Evolutionary conservation across 2,113 vertebrate genomes (phyloP), one percentile per base, ranked within the genome.

Genomic region (Archilochus colubris): DNA sequence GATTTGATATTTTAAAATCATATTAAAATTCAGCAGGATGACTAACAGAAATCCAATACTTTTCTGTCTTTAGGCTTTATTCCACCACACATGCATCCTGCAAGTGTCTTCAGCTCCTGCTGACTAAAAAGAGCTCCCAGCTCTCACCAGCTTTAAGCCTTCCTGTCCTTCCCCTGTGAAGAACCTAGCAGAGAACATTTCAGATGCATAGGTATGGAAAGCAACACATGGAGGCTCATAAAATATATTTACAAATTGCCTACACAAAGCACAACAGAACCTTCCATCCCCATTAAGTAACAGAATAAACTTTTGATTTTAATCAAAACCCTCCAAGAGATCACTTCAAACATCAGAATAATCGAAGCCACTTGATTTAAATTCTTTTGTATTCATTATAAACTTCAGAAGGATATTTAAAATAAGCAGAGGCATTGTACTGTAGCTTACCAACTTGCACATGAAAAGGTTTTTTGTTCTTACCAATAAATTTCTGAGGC

Each of bases 401-500:
- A 82, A 58, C 44, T 54, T 33, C 58, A 93, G 82, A 79, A 94
- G 88, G 88, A 59, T 38, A 25, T 54, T 86, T 68, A 55, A 80
- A 94, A 89, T 22, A 88, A 96, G 77, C 86, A 93, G 72, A 87
- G 78, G 68, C 83, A 55, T 77, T 61, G 58, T 43, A 30, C 81
- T 25, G 48, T 6, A 61, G 30, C 31, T 93, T 91, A 97, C 86
- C 91, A 16, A 85, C 86, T 61, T 59, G 59, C 82, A 88, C 72
- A 95, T 83, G 94, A 97, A 95, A 95, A 93, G 84, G 82, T 51
- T 82, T 68, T 91, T 85, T 87, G 75, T 94, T 97, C 98, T 99
- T 98, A 99, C 99, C 99, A 50, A 99, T 99, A 95, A 99, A 99
- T 97, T 99, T 99, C 97, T 99, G 99, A 48, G 99, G 99, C 99